phyloP scores from a whole-genome alignment of 1,140 invertebrate species.

The Acromyrmex echinatior region DNA sequence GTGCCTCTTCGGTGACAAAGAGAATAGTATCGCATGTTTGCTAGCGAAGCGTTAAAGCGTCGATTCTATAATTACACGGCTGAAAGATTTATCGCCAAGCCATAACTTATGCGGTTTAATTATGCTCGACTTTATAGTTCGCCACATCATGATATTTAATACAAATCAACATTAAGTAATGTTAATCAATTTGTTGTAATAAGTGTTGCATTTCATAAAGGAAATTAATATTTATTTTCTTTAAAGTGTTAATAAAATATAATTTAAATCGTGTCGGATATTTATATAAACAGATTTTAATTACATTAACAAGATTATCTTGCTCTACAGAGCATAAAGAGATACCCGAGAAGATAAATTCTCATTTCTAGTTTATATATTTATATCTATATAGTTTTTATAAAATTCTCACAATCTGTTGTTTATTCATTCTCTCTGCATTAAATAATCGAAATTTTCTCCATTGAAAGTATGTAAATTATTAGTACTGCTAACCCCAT shows the following conservation, averaged over 20 bases:
- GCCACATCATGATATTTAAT: conserved; percentile 13
- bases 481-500: not conserved
- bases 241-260: not conserved
- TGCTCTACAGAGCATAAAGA: not conserved
- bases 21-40: not conserved
- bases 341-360: not conserved
- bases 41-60: conserved; percentile 48
- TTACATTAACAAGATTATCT: not conserved
- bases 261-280: not conserved
- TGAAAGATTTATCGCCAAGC: conserved; percentile 52
- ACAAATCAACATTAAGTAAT: conserved; percentile 14
- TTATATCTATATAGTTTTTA: not conserved
- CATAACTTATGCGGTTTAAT: conserved; percentile 50
- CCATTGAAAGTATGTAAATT: not conserved
- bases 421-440: not conserved
- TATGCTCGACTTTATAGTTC: conserved; percentile 50
- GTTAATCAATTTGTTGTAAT: conserved; percentile 27
- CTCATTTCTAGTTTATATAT: not conserved
- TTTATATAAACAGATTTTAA: no score
- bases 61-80: conserved; percentile 45
- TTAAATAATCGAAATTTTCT: conserved; percentile 14
- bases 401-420: not conserved
- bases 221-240: not conserved
- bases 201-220: not conserved
- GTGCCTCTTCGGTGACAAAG: not conserved